Evolutionary conservation across 2,113 vertebrate species (phyloP), one percentile per base, ranked within the genome.

Genomic region (Paedocypris sp.): DNA sequence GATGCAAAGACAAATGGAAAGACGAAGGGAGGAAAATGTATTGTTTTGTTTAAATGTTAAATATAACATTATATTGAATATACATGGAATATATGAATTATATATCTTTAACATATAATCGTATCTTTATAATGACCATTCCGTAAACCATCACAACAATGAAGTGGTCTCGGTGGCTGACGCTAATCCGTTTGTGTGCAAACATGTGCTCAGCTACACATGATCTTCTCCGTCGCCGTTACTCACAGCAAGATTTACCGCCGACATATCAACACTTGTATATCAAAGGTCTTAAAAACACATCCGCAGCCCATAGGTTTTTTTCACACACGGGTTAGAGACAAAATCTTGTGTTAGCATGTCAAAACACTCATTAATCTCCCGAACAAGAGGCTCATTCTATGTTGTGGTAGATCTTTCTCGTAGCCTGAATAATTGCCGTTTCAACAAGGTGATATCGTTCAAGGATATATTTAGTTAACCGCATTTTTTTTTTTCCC

Each of bases 401-500:
- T 18, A 8, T 49, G n/a, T n/a, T n/a, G n/a, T n/a, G n/a, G n/a
- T n/a, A n/a, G n/a, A n/a, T n/a, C n/a, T n/a, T n/a, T n/a, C n/a
- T n/a, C n/a, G n/a, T n/a, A n/a, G n/a, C n/a, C n/a, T n/a, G n/a
- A n/a, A n/a, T n/a, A n/a, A n/a, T n/a, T 4, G 16, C 38, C 19
- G 31, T 66, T 68, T 67, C 42, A 57, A 32, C 29, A 46, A 58
- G 50, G 29, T 43, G 54, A 39, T 10, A 1, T 50, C 13, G 45
- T 58, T 62, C 42, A 33, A 53, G 54, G 65, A 10, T 35, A 35
- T 60, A 77, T 79, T 75, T 69, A 77, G 16, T 19, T 33, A 28
- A 1, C 6, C 67, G 65, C 35, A 72, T 74, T 33, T 69, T 53
- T 16, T 73, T 60, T 72, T 73, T 58, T 63, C 72, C 61, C n/a